Conservation (phyloP, 2,888 invertebrate species). For the Mesorhabditis belari region DNA sequence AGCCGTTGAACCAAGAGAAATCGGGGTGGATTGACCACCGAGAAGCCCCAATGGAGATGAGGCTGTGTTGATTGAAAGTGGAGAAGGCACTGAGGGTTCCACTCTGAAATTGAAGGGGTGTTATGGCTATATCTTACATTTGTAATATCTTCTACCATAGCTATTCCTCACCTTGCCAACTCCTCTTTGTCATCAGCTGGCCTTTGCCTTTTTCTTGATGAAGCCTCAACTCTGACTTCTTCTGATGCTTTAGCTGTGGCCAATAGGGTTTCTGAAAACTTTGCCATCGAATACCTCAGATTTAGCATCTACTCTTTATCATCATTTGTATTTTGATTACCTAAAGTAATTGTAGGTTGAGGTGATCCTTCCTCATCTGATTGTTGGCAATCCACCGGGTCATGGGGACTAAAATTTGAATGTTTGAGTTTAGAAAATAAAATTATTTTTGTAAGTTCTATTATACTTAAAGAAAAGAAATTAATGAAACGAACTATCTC, state of each 20-base stretch:
- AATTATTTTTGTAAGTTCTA: not conserved
- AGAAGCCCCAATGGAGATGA: not conserved
- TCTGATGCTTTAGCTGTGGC: not conserved
- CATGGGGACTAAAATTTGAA: not conserved
- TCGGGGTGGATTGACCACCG: not conserved
- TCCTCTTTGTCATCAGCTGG: no score
- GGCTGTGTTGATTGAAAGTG: not conserved
- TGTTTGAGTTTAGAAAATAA: not conserved
- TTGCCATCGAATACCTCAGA: no score
- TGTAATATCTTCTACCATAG: no score
- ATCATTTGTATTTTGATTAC: no score
- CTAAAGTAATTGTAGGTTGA: not conserved
- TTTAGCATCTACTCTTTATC: no score
- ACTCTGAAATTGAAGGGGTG: no score
- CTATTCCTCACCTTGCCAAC: no score
- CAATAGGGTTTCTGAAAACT: not conserved
- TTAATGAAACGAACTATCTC: constrained; percentile 10
- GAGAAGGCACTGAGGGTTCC: not conserved
- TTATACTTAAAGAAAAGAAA: not conserved
- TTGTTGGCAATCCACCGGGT: not conserved
- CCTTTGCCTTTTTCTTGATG: no score
- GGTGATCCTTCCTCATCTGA: not conserved
- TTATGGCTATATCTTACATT: not conserved
- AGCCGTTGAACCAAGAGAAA: not conserved
- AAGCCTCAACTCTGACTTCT: not conserved